Evolutionary conservation across 2,888 invertebrate genomes (phyloP).

Genomic region (Diplolepis rosae): DNA sequence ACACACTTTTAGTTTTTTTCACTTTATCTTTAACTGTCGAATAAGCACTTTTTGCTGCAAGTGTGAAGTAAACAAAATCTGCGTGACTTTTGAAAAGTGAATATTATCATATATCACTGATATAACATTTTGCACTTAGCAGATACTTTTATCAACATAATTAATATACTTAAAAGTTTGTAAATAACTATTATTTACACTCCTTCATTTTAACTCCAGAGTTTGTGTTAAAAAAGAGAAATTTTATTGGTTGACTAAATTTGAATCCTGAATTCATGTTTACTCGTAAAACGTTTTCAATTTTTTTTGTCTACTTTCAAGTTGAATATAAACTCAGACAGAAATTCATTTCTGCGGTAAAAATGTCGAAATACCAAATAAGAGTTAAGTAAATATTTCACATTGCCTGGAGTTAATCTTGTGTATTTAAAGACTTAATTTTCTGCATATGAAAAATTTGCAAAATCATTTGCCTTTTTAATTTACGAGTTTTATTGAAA

Average conservation of each 20-base stretch:
- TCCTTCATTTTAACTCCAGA: background rate
- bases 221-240: background rate
- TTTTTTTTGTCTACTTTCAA: background rate
- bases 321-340: background rate
- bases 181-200: background rate
- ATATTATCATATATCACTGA: too few relatives aligned
- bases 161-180: background rate
- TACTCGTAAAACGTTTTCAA: background rate
- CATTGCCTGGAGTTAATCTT: background rate
- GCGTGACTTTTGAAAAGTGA: too few relatives aligned
- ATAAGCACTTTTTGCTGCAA: too few relatives aligned
- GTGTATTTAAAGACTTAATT: background rate
- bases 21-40: too few relatives aligned
- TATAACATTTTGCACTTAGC: background rate
- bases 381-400: background rate
- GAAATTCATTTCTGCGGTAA: background rate
- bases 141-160: background rate
- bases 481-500: conserved; percentile 16
- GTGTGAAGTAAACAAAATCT: too few relatives aligned
- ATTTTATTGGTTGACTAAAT: background rate
- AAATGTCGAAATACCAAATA: background rate
- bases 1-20: too few relatives aligned
- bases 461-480: conserved; percentile 7
- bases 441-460: background rate
- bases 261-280: background rate